Percentiles rank a stretch among this genome's conserved stretches.
phyloP scores from a whole-genome alignment of 2,797 vertebrate species.

The Coendou prehensilis region DNA sequence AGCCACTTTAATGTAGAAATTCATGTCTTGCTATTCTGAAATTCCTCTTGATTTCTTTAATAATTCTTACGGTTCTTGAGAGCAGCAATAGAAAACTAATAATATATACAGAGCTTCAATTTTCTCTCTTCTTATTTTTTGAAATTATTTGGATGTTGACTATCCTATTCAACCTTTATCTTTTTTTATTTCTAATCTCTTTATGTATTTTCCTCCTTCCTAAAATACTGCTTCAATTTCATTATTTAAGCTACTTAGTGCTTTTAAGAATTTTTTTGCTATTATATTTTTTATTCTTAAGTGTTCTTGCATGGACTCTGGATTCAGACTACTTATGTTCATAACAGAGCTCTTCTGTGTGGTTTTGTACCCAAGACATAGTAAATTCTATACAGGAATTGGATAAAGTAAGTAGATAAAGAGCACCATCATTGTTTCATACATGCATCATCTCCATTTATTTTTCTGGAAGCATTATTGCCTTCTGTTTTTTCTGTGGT shows the following conservation, averaged over 20 bases:
- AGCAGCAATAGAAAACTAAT: not conserved
- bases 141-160: conserved; percentile 42
- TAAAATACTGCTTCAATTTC: conserved; percentile 23
- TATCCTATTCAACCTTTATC: not conserved
- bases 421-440: not conserved
- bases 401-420: not conserved
- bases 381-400: not conserved
- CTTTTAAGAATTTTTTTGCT: not conserved
- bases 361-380: not conserved
- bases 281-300: conserved; percentile 38
- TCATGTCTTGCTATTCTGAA: not conserved
- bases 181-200: not conserved
- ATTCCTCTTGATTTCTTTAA: not conserved
- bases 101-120: not conserved
- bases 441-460: not conserved
- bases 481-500: not conserved
- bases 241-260: not conserved
- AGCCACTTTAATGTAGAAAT: not conserved
- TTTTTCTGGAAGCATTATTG: not conserved
- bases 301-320: not conserved
- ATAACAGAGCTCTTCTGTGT: not conserved
- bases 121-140: not conserved
- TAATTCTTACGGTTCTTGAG: not conserved
- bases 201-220: not conserved
- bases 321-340: not conserved